A percentile compares a stretch with the other conserved stretches of the same genome.
These are phyloP conservation scores for Panzeria rudis DNA, from an alignment of 2,888 invertebrate genomes.

Conservation along the genomic window DNA sequence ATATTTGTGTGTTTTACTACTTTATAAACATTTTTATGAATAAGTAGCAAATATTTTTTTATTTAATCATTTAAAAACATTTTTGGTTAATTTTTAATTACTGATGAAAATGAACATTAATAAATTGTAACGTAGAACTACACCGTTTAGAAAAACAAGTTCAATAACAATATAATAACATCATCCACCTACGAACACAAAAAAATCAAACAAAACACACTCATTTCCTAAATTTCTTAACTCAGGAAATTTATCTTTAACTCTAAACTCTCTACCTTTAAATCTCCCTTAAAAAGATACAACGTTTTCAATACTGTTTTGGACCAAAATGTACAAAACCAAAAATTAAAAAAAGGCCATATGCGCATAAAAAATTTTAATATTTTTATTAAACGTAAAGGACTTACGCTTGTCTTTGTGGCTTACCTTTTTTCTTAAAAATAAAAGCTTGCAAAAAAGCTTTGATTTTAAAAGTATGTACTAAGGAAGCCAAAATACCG, in stretches of 20 bases:
- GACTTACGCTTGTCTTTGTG: constrained; percentile 16
- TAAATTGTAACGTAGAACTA: constrained; percentile 58
- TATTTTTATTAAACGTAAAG: constrained; percentile 33
- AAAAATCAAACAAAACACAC: constrained; percentile 48
- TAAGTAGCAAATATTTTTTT: constrained; percentile 66
- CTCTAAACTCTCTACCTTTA: constrained; percentile 58
- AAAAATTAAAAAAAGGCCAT: not conserved
- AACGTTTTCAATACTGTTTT: constrained; percentile 31
- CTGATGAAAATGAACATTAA: constrained; percentile 48
- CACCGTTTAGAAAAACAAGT: constrained; percentile 27
- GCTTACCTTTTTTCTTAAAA: not conserved
- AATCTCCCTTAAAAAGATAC: constrained; percentile 47
- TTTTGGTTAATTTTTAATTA: constrained; percentile 60
- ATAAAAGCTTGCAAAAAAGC: constrained; percentile 8
- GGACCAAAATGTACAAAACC: constrained; percentile 48
- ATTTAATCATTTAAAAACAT: constrained; percentile 33
- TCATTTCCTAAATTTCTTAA: constrained; percentile 11
- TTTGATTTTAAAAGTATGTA: constrained; percentile 9
- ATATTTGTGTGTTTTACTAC: constrained; percentile 54
- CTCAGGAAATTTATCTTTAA: constrained; percentile 17
- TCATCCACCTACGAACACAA: constrained; percentile 65
- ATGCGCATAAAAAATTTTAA: constrained; percentile 20
- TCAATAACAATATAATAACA: constrained; percentile 42
- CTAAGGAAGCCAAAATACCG: not conserved
- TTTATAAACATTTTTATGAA: constrained; percentile 48